Base-by-base conservation (phyloP, 2,797 vertebrate species). In the Lagorchestes hirsutus region DNA sequence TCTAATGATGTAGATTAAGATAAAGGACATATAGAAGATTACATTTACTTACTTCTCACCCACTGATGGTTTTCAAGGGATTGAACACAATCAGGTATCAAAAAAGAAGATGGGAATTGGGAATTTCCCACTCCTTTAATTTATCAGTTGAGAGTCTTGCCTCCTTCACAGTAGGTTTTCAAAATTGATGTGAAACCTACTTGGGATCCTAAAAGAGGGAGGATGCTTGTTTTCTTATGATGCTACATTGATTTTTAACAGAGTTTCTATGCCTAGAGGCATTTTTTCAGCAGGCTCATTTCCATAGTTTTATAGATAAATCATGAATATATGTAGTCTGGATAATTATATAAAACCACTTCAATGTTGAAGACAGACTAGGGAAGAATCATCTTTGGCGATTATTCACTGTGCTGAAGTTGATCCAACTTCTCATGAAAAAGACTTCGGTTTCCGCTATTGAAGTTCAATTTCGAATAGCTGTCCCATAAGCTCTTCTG, bases 391-490 rank as follows among this genome's bases (percentile, higher is more conserved):
- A 13, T 57, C 55, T 93, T 90, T 91, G 18, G 3, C 92, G 13
- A 24, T 93, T 95, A 95, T 93, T 55, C 67, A 74, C 13, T 55
- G 67, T 62, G 87, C 87, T 95, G 94, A 96, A 74, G n/a, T 93
- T 94, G 91, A 93, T 94, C 96, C 92, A 96, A 94, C 62, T 96
- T 22, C 62, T 46, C 67, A 95, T 28, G 91, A 97, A 90, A 97
- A 93, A 28, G 56, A 94, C 54, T 59, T 93, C 91, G 92, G 92
- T 97, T 97, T 97, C 57, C 24, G 0, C 27, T 29, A 92, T 96
- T 98, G 96, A 96, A 96, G 97, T 40, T 55, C 92, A 91, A 97
- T 56, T 97, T 97, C 93, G 92, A 96, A 96, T 92, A 95, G 92
- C 62, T 91, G 94, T 95, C 92, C 92, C 93, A 94, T 93, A 95